Conservation (phyloP, 2,888 invertebrate species). For the Drosophila pseudotakahashii region DNA sequence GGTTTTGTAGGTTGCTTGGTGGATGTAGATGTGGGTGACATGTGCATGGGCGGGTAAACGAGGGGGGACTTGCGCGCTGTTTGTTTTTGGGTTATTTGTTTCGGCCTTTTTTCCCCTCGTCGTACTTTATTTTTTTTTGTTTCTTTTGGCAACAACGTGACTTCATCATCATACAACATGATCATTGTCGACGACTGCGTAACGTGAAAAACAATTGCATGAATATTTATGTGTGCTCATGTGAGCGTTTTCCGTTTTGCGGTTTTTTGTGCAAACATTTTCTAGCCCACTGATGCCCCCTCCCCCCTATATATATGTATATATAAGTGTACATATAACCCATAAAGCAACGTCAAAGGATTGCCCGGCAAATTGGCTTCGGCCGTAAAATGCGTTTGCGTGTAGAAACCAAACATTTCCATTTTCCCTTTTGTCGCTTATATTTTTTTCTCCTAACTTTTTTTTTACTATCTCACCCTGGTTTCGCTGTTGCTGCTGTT, state of each 20-base stretch:
- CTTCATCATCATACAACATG: slow-evolving; percentile 53
- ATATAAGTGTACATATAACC: neutral
- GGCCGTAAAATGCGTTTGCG: slow-evolving; percentile 72
- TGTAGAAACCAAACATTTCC: slow-evolving; percentile 40
- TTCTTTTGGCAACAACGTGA: slow-evolving; percentile 58
- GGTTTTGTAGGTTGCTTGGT: slow-evolving; percentile 4
- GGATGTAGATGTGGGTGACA: slow-evolving; percentile 48
- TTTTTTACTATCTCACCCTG: slow-evolving; percentile 28
- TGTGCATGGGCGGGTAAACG: slow-evolving; percentile 59
- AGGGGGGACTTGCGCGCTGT: slow-evolving; percentile 12
- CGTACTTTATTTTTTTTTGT: slow-evolving; percentile 9
- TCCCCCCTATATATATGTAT: no score
- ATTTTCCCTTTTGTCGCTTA: slow-evolving; percentile 20
- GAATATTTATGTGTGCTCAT: slow-evolving; percentile 46
- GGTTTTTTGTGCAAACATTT: slow-evolving; percentile 33
- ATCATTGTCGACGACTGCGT: slow-evolving; percentile 29
- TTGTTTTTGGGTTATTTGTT: slow-evolving; percentile 40
- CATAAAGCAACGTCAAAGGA: slow-evolving; percentile 64
- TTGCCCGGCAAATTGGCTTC: slow-evolving; percentile 70
- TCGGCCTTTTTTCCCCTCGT: neutral
- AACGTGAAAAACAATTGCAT: slow-evolving; percentile 47
- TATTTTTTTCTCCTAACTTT: no score
- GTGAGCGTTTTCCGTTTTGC: slow-evolving; percentile 17
- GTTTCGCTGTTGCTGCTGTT: slow-evolving; percentile 36
- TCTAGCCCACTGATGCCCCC: neutral